Evolutionary conservation across 1,140 invertebrate genomes (phyloP).

Genomic region (Scaptomyza hsui): DNA sequence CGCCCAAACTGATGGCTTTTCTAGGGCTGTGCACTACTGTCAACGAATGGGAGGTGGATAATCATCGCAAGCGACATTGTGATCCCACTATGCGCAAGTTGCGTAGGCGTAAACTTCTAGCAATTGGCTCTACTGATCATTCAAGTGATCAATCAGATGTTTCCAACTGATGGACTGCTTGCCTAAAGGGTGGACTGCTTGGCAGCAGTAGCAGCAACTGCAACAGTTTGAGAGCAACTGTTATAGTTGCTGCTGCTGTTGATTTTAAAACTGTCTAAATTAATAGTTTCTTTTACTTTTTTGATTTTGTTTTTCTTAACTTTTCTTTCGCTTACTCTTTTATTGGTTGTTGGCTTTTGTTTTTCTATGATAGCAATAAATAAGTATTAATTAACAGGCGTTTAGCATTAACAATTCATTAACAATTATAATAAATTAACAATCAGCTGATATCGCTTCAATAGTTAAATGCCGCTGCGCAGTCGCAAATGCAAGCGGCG

Average conservation of each 20-base stretch:
- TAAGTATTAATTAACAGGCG: slow-evolving; percentile 75
- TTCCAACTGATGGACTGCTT: neutral
- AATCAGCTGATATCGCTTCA: slow-evolving; percentile 23
- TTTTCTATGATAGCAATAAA: slow-evolving; percentile 71
- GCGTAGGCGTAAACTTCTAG: neutral
- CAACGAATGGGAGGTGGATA: slow-evolving; percentile 47
- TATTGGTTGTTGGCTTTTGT: slow-evolving; percentile 35
- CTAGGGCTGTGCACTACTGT: slow-evolving; percentile 44
- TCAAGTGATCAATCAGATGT: neutral
- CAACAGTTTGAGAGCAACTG: neutral
- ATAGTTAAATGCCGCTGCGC: slow-evolving; percentile 32
- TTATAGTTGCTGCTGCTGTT: slow-evolving; percentile 8
- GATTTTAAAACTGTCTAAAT: neutral
- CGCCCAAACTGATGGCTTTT: slow-evolving; percentile 41
- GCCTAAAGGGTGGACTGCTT: neutral
- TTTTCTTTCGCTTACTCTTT: slow-evolving; percentile 15
- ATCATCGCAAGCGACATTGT: neutral
- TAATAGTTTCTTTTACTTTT: slow-evolving; percentile 3
- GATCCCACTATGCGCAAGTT: neutral
- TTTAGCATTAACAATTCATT: slow-evolving; percentile 74
- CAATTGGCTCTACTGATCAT: neutral
- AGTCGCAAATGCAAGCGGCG: slow-evolving; percentile 16
- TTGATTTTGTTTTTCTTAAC: neutral
- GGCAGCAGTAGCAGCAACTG: neutral
- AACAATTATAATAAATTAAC: slow-evolving; percentile 71